phyloP scores from a whole-genome alignment of 2,113 vertebrate genomes.

The Propithecus coquereli region DNA sequence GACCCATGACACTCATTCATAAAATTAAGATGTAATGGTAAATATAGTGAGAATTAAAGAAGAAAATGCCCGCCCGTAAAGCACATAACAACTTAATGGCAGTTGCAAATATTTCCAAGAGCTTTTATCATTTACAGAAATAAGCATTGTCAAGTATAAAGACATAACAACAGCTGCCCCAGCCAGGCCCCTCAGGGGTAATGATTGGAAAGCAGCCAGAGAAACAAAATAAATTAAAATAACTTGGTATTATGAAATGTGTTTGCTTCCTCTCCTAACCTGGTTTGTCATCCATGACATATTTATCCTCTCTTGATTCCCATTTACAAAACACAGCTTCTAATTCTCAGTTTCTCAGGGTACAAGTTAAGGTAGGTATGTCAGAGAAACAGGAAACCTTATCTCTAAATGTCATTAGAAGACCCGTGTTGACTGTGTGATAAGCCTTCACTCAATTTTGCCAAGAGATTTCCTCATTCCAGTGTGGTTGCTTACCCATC shows the following conservation, averaged over 20 bases:
- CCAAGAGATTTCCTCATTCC: background rate
- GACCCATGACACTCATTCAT: background rate
- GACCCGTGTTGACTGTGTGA: background rate
- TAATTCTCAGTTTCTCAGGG: background rate
- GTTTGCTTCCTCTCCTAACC: background rate
- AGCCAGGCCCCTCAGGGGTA: background rate
- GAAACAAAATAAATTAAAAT: slow-evolving; percentile 5
- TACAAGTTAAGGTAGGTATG: background rate
- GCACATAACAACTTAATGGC: background rate
- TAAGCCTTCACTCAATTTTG: background rate
- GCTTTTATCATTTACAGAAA: background rate
- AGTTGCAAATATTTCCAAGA: background rate
- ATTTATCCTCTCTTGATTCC: background rate
- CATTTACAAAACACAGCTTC: background rate
- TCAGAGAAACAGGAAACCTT: background rate
- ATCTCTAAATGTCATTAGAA: background rate
- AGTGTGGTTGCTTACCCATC: background rate
- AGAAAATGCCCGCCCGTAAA: background rate
- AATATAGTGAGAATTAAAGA: background rate
- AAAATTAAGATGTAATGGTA: background rate
- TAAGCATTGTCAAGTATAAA: background rate
- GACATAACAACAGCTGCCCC: background rate
- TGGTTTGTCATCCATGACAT: background rate
- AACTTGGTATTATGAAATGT: background rate
- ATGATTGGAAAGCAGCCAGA: background rate